Base-by-base conservation (phyloP, 2,113 vertebrate genomes). In the Budorcas taxicolor region DNA sequence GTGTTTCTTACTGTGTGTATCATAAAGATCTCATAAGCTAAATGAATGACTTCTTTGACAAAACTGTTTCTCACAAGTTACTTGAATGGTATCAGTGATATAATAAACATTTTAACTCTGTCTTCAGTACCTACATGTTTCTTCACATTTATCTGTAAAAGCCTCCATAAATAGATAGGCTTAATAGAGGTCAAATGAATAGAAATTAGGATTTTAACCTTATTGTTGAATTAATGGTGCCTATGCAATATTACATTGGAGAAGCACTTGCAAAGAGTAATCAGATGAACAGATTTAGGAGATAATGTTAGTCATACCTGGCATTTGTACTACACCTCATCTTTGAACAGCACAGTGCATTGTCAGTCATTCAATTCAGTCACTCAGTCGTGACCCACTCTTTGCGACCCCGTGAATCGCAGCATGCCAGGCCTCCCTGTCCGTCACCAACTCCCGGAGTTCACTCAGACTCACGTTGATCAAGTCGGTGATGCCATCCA, bases 141-240 rank as follows among this genome's bases (percentile, higher is more conserved):
- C 25, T 27, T 91, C 86, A 74, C 9, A 82, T 91, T 90, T 90
- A n/a, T 78, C 13, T 78, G 31, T 71, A 53, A 53, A 86, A 78
- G 4, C 4, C 7, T 87, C 33, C 31, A 57, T 85, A 84, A 97
- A 78, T 57, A 86, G 36, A 53, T 91, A 36, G 47, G 45, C 52
- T 96, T 94, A 90, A 58, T 40, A 57, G 45, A 96, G 31, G 55
- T 40, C 29, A 97, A 71, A 93, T 78, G 40, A 95, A 80, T n/a
- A 97, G 6, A 95, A 89, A 67, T 89, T 58, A 93, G 53, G 14
- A 57, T 64, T 29, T 87, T 93, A 67, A 87, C 47, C 29, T 92
- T 91, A 43, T 74, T 91, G 81, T 17, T 95, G 40, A 94, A 67
- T 94, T 94, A 86, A 71, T 55, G 19, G 25, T 87, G 1, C 80